Conservation (phyloP, 2,888 invertebrate species). For the Julus scandinavius region DNA sequence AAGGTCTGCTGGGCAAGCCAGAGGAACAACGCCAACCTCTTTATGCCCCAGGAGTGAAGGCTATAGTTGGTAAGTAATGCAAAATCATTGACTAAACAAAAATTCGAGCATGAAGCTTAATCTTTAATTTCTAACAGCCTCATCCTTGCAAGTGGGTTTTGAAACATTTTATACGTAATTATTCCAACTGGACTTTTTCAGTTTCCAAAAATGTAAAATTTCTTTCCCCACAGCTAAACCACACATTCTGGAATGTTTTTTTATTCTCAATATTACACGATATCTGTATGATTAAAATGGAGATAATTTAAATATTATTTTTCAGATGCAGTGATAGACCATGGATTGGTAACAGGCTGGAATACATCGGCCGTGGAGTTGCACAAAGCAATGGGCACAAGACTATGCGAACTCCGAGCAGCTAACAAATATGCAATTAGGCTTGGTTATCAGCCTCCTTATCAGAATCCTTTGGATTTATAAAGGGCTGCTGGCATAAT, state of each 20-base stretch:
- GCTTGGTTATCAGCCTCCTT: background rate
- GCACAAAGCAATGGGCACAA: conserved; percentile 17
- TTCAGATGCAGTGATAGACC: conserved; percentile 1
- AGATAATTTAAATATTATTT: background rate
- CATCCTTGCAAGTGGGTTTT: no score
- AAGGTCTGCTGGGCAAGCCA: conserved; percentile 21
- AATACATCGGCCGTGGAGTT: background rate
- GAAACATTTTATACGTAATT: no score
- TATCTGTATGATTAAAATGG: background rate
- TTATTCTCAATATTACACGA: no score
- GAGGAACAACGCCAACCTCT: conserved; percentile 10
- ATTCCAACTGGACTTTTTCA: no score
- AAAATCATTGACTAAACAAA: background rate
- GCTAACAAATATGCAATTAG: background rate
- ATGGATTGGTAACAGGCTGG: background rate
- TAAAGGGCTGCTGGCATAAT: background rate
- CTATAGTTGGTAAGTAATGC: conserved; percentile 17
- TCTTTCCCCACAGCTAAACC: no score
- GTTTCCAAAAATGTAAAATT: no score
- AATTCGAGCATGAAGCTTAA: background rate
- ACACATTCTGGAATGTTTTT: no score
- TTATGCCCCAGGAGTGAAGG: background rate
- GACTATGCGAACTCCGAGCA: conserved; percentile 1
- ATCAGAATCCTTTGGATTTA: background rate
- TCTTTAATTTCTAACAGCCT: no score